A percentile compares a stretch with the other conserved stretches of the same genome.
Conservation (phyloP, 2,113 vertebrate species). For the Australoheros scitulus region DNA sequence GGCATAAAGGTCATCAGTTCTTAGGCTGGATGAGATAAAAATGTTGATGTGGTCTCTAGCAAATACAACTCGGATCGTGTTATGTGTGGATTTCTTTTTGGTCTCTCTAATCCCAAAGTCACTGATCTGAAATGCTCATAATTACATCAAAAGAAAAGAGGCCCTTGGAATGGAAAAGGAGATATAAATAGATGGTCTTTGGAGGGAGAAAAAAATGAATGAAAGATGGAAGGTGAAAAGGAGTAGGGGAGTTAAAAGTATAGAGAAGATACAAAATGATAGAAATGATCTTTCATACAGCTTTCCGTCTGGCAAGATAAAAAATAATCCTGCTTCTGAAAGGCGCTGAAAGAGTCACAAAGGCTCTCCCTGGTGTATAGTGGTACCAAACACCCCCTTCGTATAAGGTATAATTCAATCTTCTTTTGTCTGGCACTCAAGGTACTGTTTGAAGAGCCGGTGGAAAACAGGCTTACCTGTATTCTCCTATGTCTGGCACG, state of each 20-base stretch:
- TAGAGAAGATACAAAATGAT: slow-evolving; percentile 56
- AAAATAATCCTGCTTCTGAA: slow-evolving; percentile 74
- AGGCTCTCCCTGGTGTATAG: slow-evolving; percentile 70
- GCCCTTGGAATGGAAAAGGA: slow-evolving; percentile 44
- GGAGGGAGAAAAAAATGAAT: slow-evolving; percentile 35
- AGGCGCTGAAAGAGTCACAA: slow-evolving; percentile 65
- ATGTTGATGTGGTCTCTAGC: not conserved
- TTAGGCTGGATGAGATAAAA: not conserved
- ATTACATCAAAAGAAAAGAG: slow-evolving; percentile 57
- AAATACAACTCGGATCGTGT: slow-evolving; percentile 5
- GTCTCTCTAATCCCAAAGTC: slow-evolving; percentile 25
- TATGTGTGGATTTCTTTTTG: slow-evolving; percentile 17
- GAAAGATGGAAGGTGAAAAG: slow-evolving; percentile 49
- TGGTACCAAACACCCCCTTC: slow-evolving; percentile 43
- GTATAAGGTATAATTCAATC: slow-evolving; percentile 68
- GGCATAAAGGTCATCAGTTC: not conserved
- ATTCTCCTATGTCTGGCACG: not conserved
- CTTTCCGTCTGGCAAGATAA: slow-evolving; percentile 59
- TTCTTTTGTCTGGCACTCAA: slow-evolving; percentile 57
- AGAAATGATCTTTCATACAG: slow-evolving; percentile 64
- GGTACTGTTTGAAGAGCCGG: slow-evolving; percentile 17
- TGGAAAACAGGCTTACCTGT: slow-evolving; percentile 32
- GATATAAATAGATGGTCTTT: slow-evolving; percentile 58
- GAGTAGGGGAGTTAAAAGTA: slow-evolving; percentile 58
- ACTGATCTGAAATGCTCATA: slow-evolving; percentile 56